Evolutionary conservation across 2,888 invertebrate species (phyloP), one percentile per base, ranked within the genome.

Genomic region (Pediacus dermestoides): DNA sequence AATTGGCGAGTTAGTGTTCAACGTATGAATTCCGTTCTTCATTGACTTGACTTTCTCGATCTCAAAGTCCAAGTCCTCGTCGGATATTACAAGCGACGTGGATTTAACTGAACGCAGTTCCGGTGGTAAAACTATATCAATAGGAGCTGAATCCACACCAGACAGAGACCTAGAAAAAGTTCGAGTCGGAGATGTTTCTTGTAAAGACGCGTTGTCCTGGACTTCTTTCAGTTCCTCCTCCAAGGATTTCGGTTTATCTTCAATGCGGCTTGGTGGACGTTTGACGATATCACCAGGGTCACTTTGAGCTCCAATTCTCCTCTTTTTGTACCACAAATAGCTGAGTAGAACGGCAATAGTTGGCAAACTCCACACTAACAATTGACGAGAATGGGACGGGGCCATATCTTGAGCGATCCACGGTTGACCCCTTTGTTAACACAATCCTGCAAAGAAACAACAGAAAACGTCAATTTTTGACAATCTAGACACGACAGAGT

Each of bases 281-380:
- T 36, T 44, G 46, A n/a, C n/a, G 31, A 73, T 73, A 74, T 81
- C 82, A 61, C 82, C 83, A 52, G 81, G 81, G 80, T 85, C 84
- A 82, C 78, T 80, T 77, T 75, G 78, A 67, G 78, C 77, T 64
- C 76, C 78, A 69, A 79, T 77, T 73, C 82, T 80, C 75, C 81
- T 85, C 74, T 82, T 84, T 73, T 80, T 82, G 80, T 83, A 85
- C 88, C 87, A 88, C 67, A 82, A 80, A 68, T 87, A 80, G 58
- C 85, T 85, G 70, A 88, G 74, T 61, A 87, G 74, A 61, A 86
- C 76, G 60, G 84, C 86, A 73, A 87, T 77, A 60, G 85, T 82
- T 66, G 88, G 87, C 59, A 88, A 75, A 60, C 82, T 83, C 78
- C 85, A 81, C 75, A 81, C 80, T 67, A 87, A 75, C 64, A 88